Percentiles rank a stretch among this genome's conserved stretches.
phyloP scores from a whole-genome alignment of 1,140 invertebrate species.

The Galleria mellonella region DNA sequence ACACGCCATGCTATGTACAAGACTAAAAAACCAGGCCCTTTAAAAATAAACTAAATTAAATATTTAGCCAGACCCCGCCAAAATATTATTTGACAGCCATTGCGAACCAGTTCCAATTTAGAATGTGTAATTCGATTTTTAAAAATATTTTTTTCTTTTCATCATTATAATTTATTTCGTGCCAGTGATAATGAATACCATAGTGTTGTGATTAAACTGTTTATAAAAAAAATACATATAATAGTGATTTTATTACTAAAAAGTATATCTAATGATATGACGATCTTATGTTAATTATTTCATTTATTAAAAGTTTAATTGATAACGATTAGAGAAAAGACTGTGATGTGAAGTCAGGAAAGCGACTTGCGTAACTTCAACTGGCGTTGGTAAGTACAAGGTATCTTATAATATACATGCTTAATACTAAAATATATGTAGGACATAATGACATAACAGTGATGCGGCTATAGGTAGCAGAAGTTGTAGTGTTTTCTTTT shows the following conservation, averaged over 20 bases:
- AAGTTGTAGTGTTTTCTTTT: too few relatives aligned
- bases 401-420: background rate
- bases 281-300: too few relatives aligned
- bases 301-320: too few relatives aligned
- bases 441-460: background rate
- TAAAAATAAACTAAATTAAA: background rate
- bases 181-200: conserved; percentile 8
- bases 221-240: background rate
- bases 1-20: conserved; percentile 12
- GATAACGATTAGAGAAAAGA: background rate
- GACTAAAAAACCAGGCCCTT: background rate
- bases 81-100: background rate
- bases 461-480: background rate
- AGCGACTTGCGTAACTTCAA: conserved; percentile 15
- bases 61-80: background rate
- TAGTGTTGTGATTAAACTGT: conserved; percentile 10
- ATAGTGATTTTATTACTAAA: background rate
- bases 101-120: background rate
- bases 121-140: background rate
- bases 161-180: background rate
- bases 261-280: too few relatives aligned
- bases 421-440: background rate
- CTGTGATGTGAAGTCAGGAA: conserved; percentile 12
- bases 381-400: conserved; percentile 11
- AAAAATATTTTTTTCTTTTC: too few relatives aligned